These are phyloP conservation scores for Carlito syrichta DNA, from an alignment of 2,113 vertebrate species.

Conservation along the genomic window DNA sequence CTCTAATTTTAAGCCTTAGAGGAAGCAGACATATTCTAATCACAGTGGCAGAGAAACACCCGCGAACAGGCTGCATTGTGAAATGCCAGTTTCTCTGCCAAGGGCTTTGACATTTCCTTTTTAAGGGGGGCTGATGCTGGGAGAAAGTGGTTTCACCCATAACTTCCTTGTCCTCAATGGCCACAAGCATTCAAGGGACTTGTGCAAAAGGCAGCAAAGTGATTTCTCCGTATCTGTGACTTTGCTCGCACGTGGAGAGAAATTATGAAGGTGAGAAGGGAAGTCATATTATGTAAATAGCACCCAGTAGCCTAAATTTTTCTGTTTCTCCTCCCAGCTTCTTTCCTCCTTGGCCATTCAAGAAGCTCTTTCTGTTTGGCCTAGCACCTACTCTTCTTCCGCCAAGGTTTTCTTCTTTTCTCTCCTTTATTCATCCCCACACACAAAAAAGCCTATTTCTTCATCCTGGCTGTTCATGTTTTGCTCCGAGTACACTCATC, in stretches of 20 bases:
- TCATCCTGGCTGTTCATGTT: neutral
- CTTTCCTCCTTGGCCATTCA: neutral
- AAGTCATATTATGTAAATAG: neutral
- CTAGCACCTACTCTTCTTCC: neutral
- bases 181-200: neutral
- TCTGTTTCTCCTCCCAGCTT: neutral
- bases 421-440: neutral
- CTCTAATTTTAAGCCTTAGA: conserved; percentile 78
- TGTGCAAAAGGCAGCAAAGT: neutral
- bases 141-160: neutral
- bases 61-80: neutral
- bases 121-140: neutral
- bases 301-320: neutral
- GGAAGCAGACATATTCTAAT: conserved; percentile 43
- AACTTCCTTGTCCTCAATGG: neutral
- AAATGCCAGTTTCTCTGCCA: neutral
- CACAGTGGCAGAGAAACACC: conserved; percentile 5
- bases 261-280: neutral
- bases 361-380: neutral
- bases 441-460: neutral
- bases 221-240: neutral
- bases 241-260: neutral
- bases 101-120: neutral
- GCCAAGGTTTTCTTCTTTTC: neutral
- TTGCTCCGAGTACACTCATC: neutral